A percentile compares a stretch with the other conserved stretches of the same genome.
These are phyloP conservation scores for Rhinichthys osculus DNA, from an alignment of 2,797 vertebrate species.

Conservation along the genomic window DNA sequence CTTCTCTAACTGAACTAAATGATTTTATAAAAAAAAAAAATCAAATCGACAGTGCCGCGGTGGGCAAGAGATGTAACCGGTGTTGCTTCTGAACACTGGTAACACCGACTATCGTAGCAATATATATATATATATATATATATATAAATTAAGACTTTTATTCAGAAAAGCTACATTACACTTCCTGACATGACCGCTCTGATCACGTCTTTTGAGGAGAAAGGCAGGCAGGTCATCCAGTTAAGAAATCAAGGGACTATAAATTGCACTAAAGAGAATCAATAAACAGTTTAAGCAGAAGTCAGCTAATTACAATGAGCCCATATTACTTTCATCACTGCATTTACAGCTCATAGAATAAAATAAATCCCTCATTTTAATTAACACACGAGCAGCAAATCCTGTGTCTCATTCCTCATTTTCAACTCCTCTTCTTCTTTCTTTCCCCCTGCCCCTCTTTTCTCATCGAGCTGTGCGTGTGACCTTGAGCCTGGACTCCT, in stretches of 20 bases:
- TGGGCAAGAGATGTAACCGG: too few species aligned
- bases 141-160: too few species aligned
- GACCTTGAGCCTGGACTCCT: conserved; percentile 76
- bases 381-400: conserved; percentile 20
- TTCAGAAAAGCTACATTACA: too few species aligned
- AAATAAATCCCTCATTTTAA: conserved; percentile 42
- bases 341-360: conserved; percentile 43
- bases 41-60: too few species aligned
- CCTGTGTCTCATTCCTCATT: conserved; percentile 3
- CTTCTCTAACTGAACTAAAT: too few species aligned
- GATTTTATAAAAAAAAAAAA: too few species aligned
- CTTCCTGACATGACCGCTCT: background rate
- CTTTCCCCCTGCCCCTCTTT: conserved; percentile 33
- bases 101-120: too few species aligned
- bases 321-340: conserved; percentile 53
- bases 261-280: conserved; percentile 57
- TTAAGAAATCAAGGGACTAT: conserved; percentile 38
- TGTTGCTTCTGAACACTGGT: too few species aligned
- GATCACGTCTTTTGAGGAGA: background rate
- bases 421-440: conserved; percentile 48
- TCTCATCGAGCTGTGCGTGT: conserved; percentile 47
- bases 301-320: conserved; percentile 56
- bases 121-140: too few species aligned
- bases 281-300: conserved; percentile 25
- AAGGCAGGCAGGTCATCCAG: conserved; percentile 17